Percentiles rank a stretch among this genome's conserved stretches.
phyloP scores from a whole-genome alignment of 2,113 vertebrate genomes.

The Cololabis saira region DNA sequence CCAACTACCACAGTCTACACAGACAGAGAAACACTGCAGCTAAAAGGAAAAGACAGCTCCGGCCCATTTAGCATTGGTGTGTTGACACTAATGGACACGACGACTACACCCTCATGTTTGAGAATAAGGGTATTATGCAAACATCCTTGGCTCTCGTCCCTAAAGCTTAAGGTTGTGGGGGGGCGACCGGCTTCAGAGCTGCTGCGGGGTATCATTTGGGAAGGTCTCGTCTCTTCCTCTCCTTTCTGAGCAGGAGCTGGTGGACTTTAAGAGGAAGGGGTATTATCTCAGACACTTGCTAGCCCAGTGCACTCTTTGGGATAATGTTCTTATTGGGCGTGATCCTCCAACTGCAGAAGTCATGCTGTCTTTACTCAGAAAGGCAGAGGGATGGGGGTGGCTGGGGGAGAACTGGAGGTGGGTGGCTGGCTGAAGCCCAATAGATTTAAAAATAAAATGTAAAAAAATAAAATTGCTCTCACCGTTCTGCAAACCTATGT shows the following conservation, averaged over 20 bases:
- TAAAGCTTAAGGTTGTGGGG: slow-evolving; percentile 56
- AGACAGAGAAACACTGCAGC: slow-evolving; percentile 62
- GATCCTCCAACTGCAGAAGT: slow-evolving; percentile 82
- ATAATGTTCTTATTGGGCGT: slow-evolving; percentile 86
- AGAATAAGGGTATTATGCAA: slow-evolving; percentile 78
- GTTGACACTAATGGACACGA: slow-evolving; percentile 76
- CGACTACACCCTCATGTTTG: slow-evolving; percentile 75
- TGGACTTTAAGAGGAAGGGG: slow-evolving; percentile 78
- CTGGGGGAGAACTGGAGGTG: slow-evolving; percentile 54
- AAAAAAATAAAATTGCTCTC: slow-evolving; percentile 48
- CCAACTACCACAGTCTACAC: slow-evolving; percentile 68
- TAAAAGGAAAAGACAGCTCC: slow-evolving; percentile 66
- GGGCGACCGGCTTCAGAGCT: slow-evolving; percentile 73
- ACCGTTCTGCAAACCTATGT: slow-evolving; percentile 50
- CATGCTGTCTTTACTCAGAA: slow-evolving; percentile 85
- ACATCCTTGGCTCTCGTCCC: slow-evolving; percentile 58
- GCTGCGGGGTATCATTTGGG: slow-evolving; percentile 70
- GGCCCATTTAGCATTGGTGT: slow-evolving; percentile 67
- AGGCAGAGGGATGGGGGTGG: slow-evolving; percentile 67
- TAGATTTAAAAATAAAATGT: slow-evolving; percentile 50
- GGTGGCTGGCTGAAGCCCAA: slow-evolving; percentile 59
- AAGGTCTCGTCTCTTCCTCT: slow-evolving; percentile 65
- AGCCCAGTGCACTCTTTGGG: slow-evolving; percentile 83
- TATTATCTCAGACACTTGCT: slow-evolving; percentile 82
- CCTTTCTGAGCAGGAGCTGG: slow-evolving; percentile 64